Base-by-base conservation (phyloP, 2,888 invertebrate species). In the Urechis unicinctus region DNA sequence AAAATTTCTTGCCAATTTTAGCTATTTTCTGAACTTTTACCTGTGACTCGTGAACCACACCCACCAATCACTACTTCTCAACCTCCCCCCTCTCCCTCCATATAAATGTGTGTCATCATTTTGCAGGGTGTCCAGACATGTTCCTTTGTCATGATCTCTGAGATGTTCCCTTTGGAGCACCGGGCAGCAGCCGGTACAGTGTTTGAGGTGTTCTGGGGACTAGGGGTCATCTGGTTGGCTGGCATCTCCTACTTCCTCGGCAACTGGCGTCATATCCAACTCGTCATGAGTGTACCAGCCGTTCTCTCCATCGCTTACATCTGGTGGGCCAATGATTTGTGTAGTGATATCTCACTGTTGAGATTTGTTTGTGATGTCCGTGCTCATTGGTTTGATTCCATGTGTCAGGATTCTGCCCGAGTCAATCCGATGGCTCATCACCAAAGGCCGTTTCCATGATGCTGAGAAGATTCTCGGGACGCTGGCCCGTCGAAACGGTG, bases 201-300 rank as follows among this genome's bases (percentile, higher is more conserved):
- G 42, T 76, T 80, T 66, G 80, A 81, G 63, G 70, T 80, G 42
- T 78, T 78, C 59, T 81, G 81, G 79, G 79, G 81, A 1, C 56
- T 79, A 3, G 80, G 80, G 22, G 72, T 82, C 31, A 69, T 78
- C 43, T 62, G 80, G 29, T 67, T 82, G 17, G 79, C 81, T 2
- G 70, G 70, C 0, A 65, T 80, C 29, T 79, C 80, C 30, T 82
- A 79, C 61, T 67, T 76, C 17, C 71, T 83, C 43, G 76, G 79
- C 9, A 77, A 81, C 65, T 83, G 83, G 83, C 73, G 81, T 43
- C 73, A 79, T 52, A 74, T 83, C 9, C 82, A 83, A 61, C 68
- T 83, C 49, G 80, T 80, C 1, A 69, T 82, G 47, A 77, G 80
- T 21, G 72, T 81, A 31, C 82, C 82, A 0, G 79, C 80, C 30